Percentiles rank a stretch among this genome's conserved stretches.
Evolutionary conservation across 2,888 invertebrate genomes (phyloP).

Genomic region (Odontomyia ornata): DNA sequence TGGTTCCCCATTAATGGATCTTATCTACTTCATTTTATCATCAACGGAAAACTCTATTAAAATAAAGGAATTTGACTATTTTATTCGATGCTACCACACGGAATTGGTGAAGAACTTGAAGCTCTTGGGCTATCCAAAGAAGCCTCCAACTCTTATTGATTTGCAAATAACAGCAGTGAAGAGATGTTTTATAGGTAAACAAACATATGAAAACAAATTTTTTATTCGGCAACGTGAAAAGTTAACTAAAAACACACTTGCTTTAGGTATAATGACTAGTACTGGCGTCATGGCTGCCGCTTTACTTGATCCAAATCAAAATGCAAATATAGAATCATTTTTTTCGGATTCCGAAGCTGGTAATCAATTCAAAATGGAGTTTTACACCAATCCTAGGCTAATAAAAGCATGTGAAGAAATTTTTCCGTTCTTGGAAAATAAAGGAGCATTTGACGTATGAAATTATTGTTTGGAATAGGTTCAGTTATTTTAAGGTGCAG

Average conservation of each 20-base stretch:
- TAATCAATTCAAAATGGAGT: slow-evolving; percentile 52
- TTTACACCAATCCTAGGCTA: slow-evolving; percentile 54
- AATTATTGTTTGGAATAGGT: background rate
- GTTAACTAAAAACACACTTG: background rate
- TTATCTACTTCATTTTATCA: slow-evolving; percentile 59
- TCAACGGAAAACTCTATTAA: slow-evolving; percentile 57
- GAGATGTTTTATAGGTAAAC: slow-evolving; percentile 11
- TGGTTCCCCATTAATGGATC: slow-evolving; percentile 56
- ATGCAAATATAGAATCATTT: slow-evolving; percentile 55
- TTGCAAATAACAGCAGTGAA: slow-evolving; percentile 57
- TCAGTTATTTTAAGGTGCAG: too few species aligned
- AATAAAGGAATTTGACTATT: slow-evolving; percentile 58
- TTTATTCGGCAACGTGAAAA: background rate
- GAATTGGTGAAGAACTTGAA: slow-evolving; percentile 55
- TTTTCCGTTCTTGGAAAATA: slow-evolving; percentile 57
- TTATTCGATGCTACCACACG: slow-evolving; percentile 58
- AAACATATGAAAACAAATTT: background rate
- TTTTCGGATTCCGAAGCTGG: slow-evolving; percentile 18
- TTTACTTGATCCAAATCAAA: slow-evolving; percentile 55
- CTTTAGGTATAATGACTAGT: slow-evolving; percentile 31
- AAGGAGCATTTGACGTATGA: slow-evolving; percentile 52
- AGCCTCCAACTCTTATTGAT: slow-evolving; percentile 56
- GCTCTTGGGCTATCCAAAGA: slow-evolving; percentile 54
- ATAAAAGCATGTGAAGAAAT: slow-evolving; percentile 52
- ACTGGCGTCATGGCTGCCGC: slow-evolving; percentile 56